Evolutionary conservation across 2,797 vertebrate genomes (phyloP), one percentile per base, ranked within the genome.

Genomic region (Microctenopoma stevenorrisi): DNA sequence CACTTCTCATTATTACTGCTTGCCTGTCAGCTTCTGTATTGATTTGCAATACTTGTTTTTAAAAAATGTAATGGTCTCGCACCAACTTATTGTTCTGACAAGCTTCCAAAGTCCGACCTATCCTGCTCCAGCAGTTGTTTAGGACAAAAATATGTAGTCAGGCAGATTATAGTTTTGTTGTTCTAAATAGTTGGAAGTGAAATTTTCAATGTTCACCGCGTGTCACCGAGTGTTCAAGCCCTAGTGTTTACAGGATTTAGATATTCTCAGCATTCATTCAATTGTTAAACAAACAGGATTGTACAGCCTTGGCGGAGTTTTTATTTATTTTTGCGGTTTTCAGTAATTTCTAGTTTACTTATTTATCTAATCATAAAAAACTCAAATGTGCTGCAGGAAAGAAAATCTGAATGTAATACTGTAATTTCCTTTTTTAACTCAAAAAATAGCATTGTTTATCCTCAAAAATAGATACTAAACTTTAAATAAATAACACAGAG

Each of bases 291-390:
- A 2, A 37, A 15, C 3, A 30, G 13, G 25, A 18, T 44, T 52
- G 26, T 68, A 33, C 18, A 7, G 6, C 35, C 14, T 44, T 49
- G 15, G 40, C 18, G 44, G 3, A 26, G 7, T 3, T n/a, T 16
- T 22, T 22, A 1, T 22, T 22, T 22, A 22, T 22, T 22, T 59
- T 16, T 48, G 18, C 3, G 25, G 22, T n/a, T 37, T 14, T 35
- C 4, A 6, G 28, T 59, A 33, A 5, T 60, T 42, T 11, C 8
- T 10, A 47, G 5, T 47, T 55, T 46, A 38, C 61, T 38, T 58
- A 58, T 49, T 56, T 46, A 58, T 49, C 13, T 28, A 15, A 54
- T 64, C 26, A 30, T 66, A 35, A 68, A 38, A 43, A 52, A 48
- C 35, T 1, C 3, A 53, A 40, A 63, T 53, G 28, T 46, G 57